phyloP scores from a whole-genome alignment of 2,888 invertebrate genomes.

The Torymus aiolomorphi region DNA sequence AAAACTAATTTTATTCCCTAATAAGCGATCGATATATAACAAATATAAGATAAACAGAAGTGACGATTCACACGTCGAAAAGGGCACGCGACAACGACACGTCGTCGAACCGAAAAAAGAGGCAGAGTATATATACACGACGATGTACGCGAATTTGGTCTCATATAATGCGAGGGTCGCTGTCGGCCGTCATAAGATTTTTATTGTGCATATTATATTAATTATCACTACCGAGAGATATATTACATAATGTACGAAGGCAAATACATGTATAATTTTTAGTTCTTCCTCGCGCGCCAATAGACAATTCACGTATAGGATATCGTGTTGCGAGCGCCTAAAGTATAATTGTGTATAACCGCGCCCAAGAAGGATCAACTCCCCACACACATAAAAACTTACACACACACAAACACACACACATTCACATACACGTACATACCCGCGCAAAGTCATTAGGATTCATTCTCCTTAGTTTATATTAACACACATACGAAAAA shows the following conservation, averaged over 20 bases:
- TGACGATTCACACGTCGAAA: background rate
- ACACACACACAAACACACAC: too few relatives aligned
- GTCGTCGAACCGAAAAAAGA: conserved; percentile 17
- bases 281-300: conserved; percentile 45
- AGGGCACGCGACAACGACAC: background rate
- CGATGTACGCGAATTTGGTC: conserved; percentile 33
- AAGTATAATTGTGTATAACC: conserved; percentile 35
- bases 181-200: conserved; percentile 32
- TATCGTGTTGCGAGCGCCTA: conserved; percentile 33
- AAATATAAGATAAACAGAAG: background rate
- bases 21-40: background rate
- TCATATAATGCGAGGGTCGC: conserved; percentile 25
- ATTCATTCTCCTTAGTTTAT: conserved; percentile 72
- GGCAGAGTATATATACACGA: conserved; percentile 7
- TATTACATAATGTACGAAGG: conserved; percentile 18
- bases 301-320: conserved; percentile 40
- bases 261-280: conserved; percentile 42
- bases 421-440: too few relatives aligned
- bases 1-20: conserved; percentile 29
- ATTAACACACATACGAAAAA: conserved; percentile 54
- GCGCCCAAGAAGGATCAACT: conserved; percentile 26
- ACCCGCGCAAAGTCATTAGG: conserved; percentile 74
- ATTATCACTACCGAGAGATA: conserved; percentile 33
- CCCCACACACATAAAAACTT: too few relatives aligned
- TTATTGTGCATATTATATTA: conserved; percentile 46